Evolutionary conservation across 2,888 invertebrate genomes (phyloP), one percentile per base, ranked within the genome.

Genomic region (Hypomecis atomaria): DNA sequence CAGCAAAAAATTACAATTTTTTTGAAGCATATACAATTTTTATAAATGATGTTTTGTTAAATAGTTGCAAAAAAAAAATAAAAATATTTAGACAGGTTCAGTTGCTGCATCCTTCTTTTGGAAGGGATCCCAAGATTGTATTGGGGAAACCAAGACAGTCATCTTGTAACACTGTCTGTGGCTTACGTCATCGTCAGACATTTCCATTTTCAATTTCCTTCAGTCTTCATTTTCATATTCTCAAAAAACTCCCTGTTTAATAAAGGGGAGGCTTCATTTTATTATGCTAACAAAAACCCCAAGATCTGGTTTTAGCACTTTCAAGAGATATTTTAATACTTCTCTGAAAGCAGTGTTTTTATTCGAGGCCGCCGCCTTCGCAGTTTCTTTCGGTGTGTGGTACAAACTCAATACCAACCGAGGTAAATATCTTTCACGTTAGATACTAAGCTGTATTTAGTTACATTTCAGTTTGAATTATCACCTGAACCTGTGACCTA

Each of bases 251-350:
- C 50, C 59, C 33, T 56, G 7, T 44, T 38, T 4, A 23, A 36
- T 38, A 42, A 53, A 60, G 59, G 60, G 43, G 48, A 47, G 10
- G 38, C 34, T 36, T 49, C 13, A 48, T 59, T 76, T 73, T 87
- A 92, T 86, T 94, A 96, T 96, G 96, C 89, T 96, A 85, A 88
- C 89, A 72, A 96, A 95, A 87, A 88, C 87, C 65, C 94, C 95
- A 5, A 94, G 94, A 82, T 88, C 94, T 76, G 82, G 83, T 54
- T 86, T 89, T 75, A 92, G 90, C 76, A 82, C 83, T 59, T 86
- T 89, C 76, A 93, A 91, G 86, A 92, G 88, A 84, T 88, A 90
- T 69, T 75, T 95, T 50, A 93, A 92, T 78, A 85, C 85, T 71
- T 90, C 94, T 72, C 92, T 94, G 38, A 94, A 94, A 82, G 80